Conservation (phyloP, 2,797 vertebrate species). For the Erethizon dorsatum region DNA sequence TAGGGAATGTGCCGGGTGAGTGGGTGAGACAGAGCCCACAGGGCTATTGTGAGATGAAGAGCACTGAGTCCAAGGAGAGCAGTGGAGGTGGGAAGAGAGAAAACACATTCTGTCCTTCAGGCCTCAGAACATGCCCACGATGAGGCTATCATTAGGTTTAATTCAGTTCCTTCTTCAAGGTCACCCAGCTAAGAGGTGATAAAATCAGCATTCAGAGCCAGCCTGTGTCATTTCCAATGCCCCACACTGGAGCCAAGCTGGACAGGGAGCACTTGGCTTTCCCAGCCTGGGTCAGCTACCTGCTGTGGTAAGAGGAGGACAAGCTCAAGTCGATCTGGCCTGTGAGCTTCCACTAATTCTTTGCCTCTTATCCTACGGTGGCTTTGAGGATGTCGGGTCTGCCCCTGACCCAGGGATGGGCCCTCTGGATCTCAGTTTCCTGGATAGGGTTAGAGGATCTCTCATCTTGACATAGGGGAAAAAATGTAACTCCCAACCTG, state of each 20-base stretch:
- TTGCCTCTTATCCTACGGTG: not conserved
- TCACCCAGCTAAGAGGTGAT: not conserved
- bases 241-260: not conserved
- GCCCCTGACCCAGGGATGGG: not conserved
- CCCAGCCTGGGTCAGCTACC: not conserved
- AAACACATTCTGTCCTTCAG: not conserved
- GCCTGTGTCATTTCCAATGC: not conserved
- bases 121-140: not conserved
- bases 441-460: not conserved
- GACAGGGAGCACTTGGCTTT: not conserved
- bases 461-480: not conserved
- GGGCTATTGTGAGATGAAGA: not conserved
- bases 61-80: not conserved
- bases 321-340: not conserved
- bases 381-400: not conserved
- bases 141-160: not conserved
- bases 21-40: not conserved
- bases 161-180: not conserved
- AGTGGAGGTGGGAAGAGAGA: not conserved
- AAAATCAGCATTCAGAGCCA: not conserved
- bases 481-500: not conserved
- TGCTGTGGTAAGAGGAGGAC: not conserved
- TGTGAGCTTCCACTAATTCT: accelerated
- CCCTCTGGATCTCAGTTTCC: not conserved
- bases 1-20: not conserved